phyloP scores from a whole-genome alignment of 2,797 vertebrate genomes.

The Sebastes itinus region DNA sequence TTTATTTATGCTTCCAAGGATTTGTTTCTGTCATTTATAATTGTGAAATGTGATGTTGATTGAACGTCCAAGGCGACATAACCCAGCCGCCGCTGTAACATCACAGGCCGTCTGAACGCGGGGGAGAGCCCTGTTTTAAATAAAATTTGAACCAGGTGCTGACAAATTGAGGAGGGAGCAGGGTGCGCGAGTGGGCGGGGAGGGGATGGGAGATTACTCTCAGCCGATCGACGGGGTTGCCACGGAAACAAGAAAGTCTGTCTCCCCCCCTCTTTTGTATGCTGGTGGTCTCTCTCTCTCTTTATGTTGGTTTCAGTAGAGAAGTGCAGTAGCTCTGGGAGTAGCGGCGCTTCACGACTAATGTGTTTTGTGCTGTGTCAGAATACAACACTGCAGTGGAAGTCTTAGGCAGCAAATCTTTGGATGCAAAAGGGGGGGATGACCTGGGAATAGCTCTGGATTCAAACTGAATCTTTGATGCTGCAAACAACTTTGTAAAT shows the following conservation, averaged over 20 bases:
- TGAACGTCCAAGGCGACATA: background rate
- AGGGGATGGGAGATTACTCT: conserved; percentile 66
- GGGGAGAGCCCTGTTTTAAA: conserved; percentile 40
- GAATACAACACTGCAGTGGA: conserved; percentile 9
- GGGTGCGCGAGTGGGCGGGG: conserved; percentile 52
- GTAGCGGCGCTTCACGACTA: conserved; percentile 6
- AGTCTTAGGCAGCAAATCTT: background rate
- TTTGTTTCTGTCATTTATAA: conserved; percentile 9
- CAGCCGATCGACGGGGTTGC: conserved; percentile 72
- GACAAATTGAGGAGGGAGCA: conserved; percentile 58
- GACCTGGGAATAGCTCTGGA: background rate
- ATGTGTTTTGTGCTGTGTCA: conserved; percentile 44
- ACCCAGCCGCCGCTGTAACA: background rate
- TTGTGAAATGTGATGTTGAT: background rate
- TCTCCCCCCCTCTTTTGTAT: conserved; percentile 74
- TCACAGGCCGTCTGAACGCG: background rate
- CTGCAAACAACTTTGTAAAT: background rate
- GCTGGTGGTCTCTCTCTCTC: conserved; percentile 63
- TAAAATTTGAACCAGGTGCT: conserved; percentile 56
- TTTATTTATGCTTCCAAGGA: conserved; percentile 21
- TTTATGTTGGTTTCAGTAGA: conserved; percentile 35
- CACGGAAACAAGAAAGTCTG: conserved; percentile 80
- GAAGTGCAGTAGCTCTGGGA: conserved; percentile 60
- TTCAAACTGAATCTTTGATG: conserved; percentile 6
- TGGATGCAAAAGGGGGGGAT: background rate